phyloP scores from a whole-genome alignment of 2,888 invertebrate genomes.

The Amiota minor region DNA sequence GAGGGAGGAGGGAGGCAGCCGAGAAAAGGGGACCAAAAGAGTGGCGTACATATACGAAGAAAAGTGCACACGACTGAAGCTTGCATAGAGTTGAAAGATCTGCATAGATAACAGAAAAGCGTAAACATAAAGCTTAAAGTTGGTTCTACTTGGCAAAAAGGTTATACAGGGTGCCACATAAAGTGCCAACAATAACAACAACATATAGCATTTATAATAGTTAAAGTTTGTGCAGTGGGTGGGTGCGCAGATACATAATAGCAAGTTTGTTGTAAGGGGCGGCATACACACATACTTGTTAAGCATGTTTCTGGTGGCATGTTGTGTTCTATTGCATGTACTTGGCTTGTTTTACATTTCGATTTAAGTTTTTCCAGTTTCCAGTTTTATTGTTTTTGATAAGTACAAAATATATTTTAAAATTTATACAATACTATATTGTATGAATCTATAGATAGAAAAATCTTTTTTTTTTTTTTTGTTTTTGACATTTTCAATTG shows the following conservation, averaged over 20 bases:
- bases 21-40: not conserved
- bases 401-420: slow-evolving; percentile 3
- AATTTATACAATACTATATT: no score
- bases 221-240: no score
- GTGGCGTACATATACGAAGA: no score
- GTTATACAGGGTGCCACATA: slow-evolving; percentile 10
- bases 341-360: slow-evolving; percentile 39
- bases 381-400: slow-evolving; percentile 39
- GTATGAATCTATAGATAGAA: no score
- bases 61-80: no score
- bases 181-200: not conserved
- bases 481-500: no score
- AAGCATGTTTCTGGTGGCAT: no score
- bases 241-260: not conserved
- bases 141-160: slow-evolving; percentile 11
- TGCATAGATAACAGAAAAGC: slow-evolving; percentile 3
- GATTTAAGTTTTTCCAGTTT: slow-evolving; percentile 25
- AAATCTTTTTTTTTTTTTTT: no score
- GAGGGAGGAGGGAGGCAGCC: not conserved
- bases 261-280: no score
- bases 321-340: slow-evolving; percentile 30
- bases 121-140: slow-evolving; percentile 3
- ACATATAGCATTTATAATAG: not conserved
- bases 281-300: no score
- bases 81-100: slow-evolving; percentile 1